Evolutionary conservation across 2,888 invertebrate species (phyloP).

Genomic region (Tipula helvola): DNA sequence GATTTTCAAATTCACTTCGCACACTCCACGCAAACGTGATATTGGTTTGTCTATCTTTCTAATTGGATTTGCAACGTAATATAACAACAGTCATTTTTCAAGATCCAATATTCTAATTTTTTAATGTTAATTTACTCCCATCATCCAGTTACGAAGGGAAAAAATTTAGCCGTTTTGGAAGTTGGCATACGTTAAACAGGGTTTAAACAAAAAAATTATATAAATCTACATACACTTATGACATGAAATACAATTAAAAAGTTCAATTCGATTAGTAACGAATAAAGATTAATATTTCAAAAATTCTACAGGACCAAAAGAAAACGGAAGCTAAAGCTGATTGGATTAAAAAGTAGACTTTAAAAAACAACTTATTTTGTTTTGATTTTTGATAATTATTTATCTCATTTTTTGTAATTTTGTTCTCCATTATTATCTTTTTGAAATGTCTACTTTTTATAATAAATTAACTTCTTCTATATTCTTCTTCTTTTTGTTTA

Average conservation of each 20-base stretch:
- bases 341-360: slow-evolving; percentile 9
- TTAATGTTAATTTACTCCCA: too few species aligned
- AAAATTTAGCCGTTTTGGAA: too few species aligned
- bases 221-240: background rate
- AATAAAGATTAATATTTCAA: background rate
- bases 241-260: background rate
- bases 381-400: background rate
- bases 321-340: slow-evolving; percentile 7
- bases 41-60: too few species aligned
- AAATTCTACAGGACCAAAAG: slow-evolving; percentile 7
- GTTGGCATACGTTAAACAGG: background rate
- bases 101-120: too few species aligned
- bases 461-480: background rate
- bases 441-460: background rate
- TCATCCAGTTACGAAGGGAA: too few species aligned
- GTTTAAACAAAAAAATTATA: background rate
- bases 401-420: background rate
- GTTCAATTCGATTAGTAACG: background rate
- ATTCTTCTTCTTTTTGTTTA: background rate
- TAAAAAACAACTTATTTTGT: background rate
- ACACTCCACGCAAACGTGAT: too few species aligned
- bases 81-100: too few species aligned
- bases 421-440: background rate
- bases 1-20: too few species aligned
- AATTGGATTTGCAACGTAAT: too few species aligned